Evolutionary conservation across 2,113 vertebrate genomes (phyloP).

Genomic region (Albula goreensis): DNA sequence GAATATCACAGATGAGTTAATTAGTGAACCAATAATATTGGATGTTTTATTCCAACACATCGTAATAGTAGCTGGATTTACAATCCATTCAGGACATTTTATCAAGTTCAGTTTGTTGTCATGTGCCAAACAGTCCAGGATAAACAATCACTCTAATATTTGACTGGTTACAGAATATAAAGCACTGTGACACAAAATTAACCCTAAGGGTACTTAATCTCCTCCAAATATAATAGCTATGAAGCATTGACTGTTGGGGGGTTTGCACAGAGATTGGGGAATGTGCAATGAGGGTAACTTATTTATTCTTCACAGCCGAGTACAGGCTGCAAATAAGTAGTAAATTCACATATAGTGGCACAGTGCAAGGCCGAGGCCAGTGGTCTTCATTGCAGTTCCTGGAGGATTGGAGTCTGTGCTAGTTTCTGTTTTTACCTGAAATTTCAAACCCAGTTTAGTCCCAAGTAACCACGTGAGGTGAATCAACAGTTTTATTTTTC

Average conservation of each 20-base stretch:
- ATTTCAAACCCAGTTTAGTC: too few species aligned
- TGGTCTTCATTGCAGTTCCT: too few species aligned
- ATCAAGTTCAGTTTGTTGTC: not conserved
- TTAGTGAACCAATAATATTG: not conserved
- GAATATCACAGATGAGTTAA: not conserved
- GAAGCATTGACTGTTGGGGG: not conserved
- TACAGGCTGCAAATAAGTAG: not conserved
- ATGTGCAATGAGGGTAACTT: too few species aligned
- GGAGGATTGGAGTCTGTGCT: too few species aligned
- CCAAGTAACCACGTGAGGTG: too few species aligned
- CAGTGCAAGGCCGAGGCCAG: too few species aligned
- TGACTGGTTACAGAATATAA: slow-evolving; percentile 1
- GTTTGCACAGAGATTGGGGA: not conserved
- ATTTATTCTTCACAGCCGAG: not conserved
- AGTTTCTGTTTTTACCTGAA: too few species aligned
- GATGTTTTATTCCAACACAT: not conserved
- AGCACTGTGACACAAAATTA: slow-evolving; percentile 3
- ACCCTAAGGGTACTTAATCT: not conserved
- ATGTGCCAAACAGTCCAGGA: not conserved
- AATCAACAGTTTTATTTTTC: too few species aligned
- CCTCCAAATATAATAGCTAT: not conserved
- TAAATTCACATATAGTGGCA: not conserved
- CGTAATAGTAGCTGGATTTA: too few species aligned
- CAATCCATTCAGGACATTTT: too few species aligned
- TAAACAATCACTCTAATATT: not conserved